Conservation (phyloP, 2,888 invertebrate species). For the Stomorhina lunata region DNA sequence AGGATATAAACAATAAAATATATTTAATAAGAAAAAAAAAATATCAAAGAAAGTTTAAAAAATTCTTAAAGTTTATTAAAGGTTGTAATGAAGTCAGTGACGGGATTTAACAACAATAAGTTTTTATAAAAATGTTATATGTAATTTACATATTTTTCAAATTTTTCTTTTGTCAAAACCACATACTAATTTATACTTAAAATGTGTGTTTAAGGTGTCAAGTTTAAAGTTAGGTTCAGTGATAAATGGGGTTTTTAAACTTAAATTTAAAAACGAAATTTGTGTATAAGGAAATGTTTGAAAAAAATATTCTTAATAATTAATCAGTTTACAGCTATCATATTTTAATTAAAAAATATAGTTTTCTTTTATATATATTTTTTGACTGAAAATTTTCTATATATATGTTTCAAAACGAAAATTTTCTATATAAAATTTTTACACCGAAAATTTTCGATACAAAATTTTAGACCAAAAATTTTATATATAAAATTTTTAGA, state of each 20-base stretch:
- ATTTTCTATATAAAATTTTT: too few relatives aligned
- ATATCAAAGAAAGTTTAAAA: neutral
- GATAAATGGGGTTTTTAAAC: constrained; percentile 53
- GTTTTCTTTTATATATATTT: too few relatives aligned
- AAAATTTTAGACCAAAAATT: too few relatives aligned
- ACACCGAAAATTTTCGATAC: too few relatives aligned
- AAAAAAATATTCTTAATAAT: too few relatives aligned
- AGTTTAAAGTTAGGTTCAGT: neutral
- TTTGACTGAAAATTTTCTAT: too few relatives aligned
- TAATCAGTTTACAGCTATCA: too few relatives aligned
- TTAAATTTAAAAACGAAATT: too few relatives aligned
- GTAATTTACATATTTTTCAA: constrained; percentile 54
- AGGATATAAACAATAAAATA: constrained; percentile 20
- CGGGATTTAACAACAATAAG: constrained; percentile 15
- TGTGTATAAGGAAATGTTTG: too few relatives aligned
- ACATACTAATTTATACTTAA: neutral
- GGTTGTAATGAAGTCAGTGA: neutral
- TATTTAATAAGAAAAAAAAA: neutral
- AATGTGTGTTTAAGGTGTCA: neutral
- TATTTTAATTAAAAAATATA: too few relatives aligned
- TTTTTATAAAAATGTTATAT: neutral
- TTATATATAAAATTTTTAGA: too few relatives aligned
- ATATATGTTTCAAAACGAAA: too few relatives aligned
- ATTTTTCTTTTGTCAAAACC: constrained; percentile 33
- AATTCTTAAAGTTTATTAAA: constrained; percentile 20